These are phyloP conservation scores for Crocuta crocuta DNA, from an alignment of 2,113 vertebrate genomes.

Conservation along the genomic window DNA sequence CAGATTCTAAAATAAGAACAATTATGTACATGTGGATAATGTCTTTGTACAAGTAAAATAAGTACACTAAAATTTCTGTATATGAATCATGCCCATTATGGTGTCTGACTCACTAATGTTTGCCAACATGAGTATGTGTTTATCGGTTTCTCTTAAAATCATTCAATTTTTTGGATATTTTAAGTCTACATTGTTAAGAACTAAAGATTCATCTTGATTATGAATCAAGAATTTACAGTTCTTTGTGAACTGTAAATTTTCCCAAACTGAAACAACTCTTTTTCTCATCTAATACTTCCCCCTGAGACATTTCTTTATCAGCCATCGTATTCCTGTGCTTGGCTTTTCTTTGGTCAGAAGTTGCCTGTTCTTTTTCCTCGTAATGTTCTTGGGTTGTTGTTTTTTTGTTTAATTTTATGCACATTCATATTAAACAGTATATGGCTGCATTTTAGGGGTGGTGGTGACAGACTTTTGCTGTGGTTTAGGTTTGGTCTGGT, in stretches of 20 bases:
- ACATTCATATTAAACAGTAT: background rate
- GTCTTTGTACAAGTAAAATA: background rate
- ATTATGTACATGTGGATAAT: background rate
- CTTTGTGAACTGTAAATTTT: background rate
- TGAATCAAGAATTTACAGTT: background rate
- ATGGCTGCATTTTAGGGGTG: background rate
- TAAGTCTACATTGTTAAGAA: background rate
- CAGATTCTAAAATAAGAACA: conserved; percentile 5
- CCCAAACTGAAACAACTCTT: background rate
- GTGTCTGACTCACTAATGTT: background rate
- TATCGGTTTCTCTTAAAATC: background rate
- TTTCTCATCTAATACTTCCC: background rate
- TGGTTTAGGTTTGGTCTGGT: background rate
- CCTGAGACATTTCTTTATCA: background rate
- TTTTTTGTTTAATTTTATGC: background rate
- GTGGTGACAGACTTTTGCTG: background rate
- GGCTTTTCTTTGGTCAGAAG: background rate
- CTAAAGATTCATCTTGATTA: background rate
- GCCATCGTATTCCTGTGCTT: background rate
- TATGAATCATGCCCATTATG: background rate
- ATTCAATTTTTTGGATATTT: background rate
- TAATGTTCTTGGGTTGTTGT: background rate
- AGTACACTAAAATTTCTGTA: background rate
- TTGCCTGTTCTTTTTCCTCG: background rate
- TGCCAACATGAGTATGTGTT: background rate